Percentiles rank a stretch among this genome's conserved stretches.
Evolutionary conservation across 1,140 invertebrate species (phyloP).

Genomic region (Dreissena polymorpha): DNA sequence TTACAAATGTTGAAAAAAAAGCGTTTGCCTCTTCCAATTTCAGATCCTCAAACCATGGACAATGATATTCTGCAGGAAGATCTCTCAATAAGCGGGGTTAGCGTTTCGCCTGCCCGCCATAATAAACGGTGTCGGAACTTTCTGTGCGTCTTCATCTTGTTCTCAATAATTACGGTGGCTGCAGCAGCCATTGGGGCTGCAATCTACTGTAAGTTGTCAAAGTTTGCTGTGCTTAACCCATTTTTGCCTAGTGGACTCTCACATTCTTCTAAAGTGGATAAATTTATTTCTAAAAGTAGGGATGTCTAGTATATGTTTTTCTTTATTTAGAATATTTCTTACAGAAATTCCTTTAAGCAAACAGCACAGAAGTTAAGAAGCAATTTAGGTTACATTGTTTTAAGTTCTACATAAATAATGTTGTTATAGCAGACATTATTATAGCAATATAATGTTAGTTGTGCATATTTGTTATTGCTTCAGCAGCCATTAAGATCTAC

Average conservation of each 20-base stretch:
- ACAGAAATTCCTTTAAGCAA: no score
- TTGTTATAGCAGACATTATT: constrained; percentile 1
- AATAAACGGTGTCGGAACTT: constrained; percentile 14
- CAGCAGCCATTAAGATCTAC: no score
- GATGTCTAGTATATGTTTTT: no score
- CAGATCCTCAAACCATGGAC: not conserved
- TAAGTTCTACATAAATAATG: not conserved
- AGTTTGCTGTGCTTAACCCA: no score
- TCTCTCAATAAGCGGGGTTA: not conserved
- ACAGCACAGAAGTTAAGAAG: no score
- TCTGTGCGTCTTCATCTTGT: constrained; percentile 1
- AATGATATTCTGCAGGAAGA: constrained; percentile 8
- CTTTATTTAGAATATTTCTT: no score
- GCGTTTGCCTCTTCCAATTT: not conserved
- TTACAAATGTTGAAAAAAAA: no score
- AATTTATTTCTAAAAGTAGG: no score
- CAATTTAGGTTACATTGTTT: no score
- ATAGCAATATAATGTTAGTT: constrained; percentile 19
- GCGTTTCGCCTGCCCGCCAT: not conserved
- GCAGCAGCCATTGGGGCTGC: constrained; percentile 17
- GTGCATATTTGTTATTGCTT: not conserved
- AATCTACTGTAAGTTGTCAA: constrained; percentile 23
- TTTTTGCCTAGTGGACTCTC: no score
- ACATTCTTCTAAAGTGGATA: no score
- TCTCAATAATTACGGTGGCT: not conserved